Base-by-base conservation (phyloP, 2,113 vertebrate genomes). In the Solea solea region DNA sequence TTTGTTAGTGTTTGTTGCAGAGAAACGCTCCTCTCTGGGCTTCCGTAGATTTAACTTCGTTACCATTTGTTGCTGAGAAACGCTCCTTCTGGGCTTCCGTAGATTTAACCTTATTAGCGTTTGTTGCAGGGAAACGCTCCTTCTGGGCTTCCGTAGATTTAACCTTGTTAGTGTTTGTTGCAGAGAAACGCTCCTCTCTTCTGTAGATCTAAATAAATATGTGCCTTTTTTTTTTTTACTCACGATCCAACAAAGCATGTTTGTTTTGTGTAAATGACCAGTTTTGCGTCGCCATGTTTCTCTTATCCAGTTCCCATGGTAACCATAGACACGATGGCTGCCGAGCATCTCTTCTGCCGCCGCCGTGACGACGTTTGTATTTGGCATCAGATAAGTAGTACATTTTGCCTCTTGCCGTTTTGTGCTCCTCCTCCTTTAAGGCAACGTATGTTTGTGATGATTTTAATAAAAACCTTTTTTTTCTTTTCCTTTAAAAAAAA, bases 381-480 rank as follows among this genome's bases (percentile, higher is more conserved):
- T 97, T 96, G 95, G 96, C 94, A 93, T 95, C 88, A 78, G 90
- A 89, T 88, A 89, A 69, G 91, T 91, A 58, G 28, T 50, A 83
- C 76, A 62, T 73, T 81, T 62, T 45, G 52, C 84, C 86, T 88
- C 91, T 79, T 90, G 83, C 78, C 69, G 84, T 84, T 70, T 87
- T 89, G 85, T 64, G 75, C 11, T 44, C 87, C 9, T 61, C 77
- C 94, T 93, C 92, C 92, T 98, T 97, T 98, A 98, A 99, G 97
- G 97, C 97, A 97, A 95, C 95, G 92, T 93, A 92, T 95, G 91
- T 93, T 92, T 95, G 93, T 93, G 93, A 95, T 94, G 95, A 96
- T 96, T 92, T 93, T 82, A 92, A 93, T 93, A 93, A 93, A 93
- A 93, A 78, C 75, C 81, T 92, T 91, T 89, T 90, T 92, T 91